Evolutionary conservation across 2,113 vertebrate genomes (phyloP), one percentile per base, ranked within the genome.

Genomic region (Agapornis roseicollis): DNA sequence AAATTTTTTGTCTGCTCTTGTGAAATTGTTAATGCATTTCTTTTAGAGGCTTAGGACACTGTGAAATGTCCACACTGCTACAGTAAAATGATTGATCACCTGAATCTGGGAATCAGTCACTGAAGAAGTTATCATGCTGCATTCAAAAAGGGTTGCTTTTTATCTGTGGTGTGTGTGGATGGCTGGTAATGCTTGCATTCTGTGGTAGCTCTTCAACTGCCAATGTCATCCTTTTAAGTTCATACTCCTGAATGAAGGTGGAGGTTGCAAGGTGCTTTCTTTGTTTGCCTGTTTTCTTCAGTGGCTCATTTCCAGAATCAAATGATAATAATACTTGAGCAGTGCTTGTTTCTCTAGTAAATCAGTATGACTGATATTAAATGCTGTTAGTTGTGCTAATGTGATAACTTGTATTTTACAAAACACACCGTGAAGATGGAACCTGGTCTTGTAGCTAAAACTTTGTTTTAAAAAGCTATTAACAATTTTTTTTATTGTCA

Each of bases 171-270:
- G 6, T 65, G 35, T 22, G 23, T 81, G 55, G n/a, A 6, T 84
- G 85, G 41, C 49, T 17, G 4, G 31, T 64, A 33, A 3, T 3
- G 11, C 0, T 1, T 52, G 61, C 7, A 1, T n/a, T 39, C 7
- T 27, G 35, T 41, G 65, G 66, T 42, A 71, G 56, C 53, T 85
- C 37, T 88, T 88, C 52, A 53, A 64, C 80, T 86, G 20, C n/a
- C 18, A n/a, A 2, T 52, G 31, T 33, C 27, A 20, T 50, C 70
- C 84, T 82, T 64, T 61, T 19, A 46, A 46, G 17, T 69, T 80
- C 66, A 82, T 22, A 17, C 46, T 80, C 41, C 53, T 58, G 53
- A 76, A 11, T 46, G 87, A 64, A 89, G 17, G 35, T 86, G n/a
- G 22, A 58, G 47, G 9, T 80, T 91, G 58, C 66, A 46, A 87